Evolutionary conservation across 1,140 invertebrate species (phyloP).

Genomic region (Colletes latitarsis): DNA sequence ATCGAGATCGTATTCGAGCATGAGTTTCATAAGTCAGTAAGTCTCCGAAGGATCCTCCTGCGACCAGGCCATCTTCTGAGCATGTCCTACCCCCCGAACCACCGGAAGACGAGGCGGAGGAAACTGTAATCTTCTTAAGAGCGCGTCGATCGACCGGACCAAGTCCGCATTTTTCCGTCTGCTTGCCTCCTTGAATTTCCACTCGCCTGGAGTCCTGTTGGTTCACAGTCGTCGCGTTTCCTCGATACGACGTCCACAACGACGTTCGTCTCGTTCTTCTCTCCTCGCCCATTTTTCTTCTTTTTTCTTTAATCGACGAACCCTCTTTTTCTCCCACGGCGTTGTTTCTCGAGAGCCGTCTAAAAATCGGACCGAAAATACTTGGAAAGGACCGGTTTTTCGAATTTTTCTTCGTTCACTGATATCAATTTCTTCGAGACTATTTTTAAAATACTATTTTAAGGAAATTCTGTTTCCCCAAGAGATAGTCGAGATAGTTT

Average conservation of each 20-base stretch:
- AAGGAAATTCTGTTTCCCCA: too few species aligned
- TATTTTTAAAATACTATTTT: too few species aligned
- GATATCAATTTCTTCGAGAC: too few species aligned
- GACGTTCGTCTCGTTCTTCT: not conserved
- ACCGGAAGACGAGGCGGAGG: not conserved
- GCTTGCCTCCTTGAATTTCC: constrained; percentile 65
- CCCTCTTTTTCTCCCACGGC: too few species aligned
- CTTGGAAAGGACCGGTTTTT: too few species aligned
- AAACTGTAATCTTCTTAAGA: constrained; percentile 68
- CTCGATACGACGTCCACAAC: constrained; percentile 35
- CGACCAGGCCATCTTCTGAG: not conserved
- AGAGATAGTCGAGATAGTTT: too few species aligned
- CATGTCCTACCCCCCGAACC: not conserved
- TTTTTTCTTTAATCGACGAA: not conserved
- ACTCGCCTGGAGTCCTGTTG: constrained; percentile 54
- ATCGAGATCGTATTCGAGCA: constrained; percentile 21
- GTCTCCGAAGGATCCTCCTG: constrained; percentile 42
- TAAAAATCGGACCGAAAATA: too few species aligned
- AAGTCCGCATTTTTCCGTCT: constrained; percentile 63
- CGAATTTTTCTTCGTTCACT: too few species aligned
- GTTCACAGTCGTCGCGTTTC: constrained; percentile 49
- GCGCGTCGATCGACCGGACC: constrained; percentile 63
- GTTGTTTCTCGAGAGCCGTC: too few species aligned
- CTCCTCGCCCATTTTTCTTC: not conserved
- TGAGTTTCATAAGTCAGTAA: constrained; percentile 36